Percentiles rank a stretch among this genome's conserved stretches.
Evolutionary conservation across 2,888 invertebrate genomes (phyloP).

Genomic region (Thereva nobilitata): DNA sequence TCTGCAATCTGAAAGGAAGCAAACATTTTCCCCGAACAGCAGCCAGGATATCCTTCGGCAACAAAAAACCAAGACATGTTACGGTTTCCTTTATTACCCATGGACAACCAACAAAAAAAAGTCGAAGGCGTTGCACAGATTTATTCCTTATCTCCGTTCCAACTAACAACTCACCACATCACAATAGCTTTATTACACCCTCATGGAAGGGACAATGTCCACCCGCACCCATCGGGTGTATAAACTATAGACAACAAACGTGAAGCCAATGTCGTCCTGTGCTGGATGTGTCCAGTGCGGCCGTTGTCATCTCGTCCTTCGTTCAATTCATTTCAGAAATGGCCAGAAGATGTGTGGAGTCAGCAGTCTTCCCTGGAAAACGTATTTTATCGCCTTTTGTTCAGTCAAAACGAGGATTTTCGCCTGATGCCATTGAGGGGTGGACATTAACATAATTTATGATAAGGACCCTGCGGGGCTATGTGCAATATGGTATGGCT

Average conservation of each 20-base stretch:
- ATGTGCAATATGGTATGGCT: constrained; percentile 8
- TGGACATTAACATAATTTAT: constrained; percentile 38
- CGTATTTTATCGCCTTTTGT: constrained; percentile 37
- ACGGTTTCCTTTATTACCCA: constrained; percentile 20
- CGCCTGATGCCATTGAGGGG: constrained; percentile 26
- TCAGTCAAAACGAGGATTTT: constrained; percentile 30
- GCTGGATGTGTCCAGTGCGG: constrained; percentile 8
- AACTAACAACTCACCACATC: constrained; percentile 12
- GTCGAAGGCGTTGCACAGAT: constrained; percentile 32
- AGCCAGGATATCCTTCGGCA: constrained; percentile 19
- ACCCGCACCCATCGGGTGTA: not conserved
- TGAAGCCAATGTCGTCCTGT: constrained; percentile 17
- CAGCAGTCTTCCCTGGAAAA: constrained; percentile 31
- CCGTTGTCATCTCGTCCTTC: constrained; percentile 10
- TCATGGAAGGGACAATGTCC: constrained; percentile 24
- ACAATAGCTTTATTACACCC: constrained; percentile 35
- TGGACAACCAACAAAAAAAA: not conserved
- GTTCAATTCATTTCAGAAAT: constrained; percentile 28
- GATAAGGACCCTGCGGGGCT: constrained; percentile 9
- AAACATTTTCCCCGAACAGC: not conserved
- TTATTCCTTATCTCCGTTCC: constrained; percentile 35
- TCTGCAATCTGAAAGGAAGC: too few species aligned
- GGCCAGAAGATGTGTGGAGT: constrained; percentile 31
- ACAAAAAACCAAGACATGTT: not conserved
- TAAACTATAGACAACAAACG: not conserved